Conservation (phyloP, 2,888 invertebrate genomes). For the Zeuzera pyrina region DNA sequence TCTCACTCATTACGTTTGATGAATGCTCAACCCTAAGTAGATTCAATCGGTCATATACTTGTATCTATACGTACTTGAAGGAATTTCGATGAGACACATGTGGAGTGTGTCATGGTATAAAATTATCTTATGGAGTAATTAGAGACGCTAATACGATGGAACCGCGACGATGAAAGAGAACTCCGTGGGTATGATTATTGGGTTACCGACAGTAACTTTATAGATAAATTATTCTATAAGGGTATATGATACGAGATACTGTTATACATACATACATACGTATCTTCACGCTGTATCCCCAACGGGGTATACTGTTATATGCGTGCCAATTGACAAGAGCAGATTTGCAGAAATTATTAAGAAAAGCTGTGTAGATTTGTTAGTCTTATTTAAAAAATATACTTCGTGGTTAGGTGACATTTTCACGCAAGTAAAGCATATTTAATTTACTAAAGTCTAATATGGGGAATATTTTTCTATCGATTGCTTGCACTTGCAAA, state of each 20-base stretch:
- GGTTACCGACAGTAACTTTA: slow-evolving; percentile 13
- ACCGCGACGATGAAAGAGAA: slow-evolving; percentile 14
- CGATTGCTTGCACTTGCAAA: too few relatives aligned
- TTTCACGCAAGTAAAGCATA: too few relatives aligned
- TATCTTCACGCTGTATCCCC: not conserved
- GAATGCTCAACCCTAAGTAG: slow-evolving; percentile 19
- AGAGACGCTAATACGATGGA: slow-evolving; percentile 1
- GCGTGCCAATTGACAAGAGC: not conserved
- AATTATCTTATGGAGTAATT: slow-evolving; percentile 15
- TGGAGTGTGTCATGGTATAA: slow-evolving; percentile 12
- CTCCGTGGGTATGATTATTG: slow-evolving; percentile 13
- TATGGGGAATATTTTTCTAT: too few relatives aligned
- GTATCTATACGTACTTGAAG: not conserved
- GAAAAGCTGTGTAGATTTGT: not conserved
- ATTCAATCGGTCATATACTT: not conserved
- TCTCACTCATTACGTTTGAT: slow-evolving; percentile 22
- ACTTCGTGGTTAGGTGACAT: too few relatives aligned
- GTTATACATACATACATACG: too few relatives aligned
- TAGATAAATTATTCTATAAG: too few relatives aligned
- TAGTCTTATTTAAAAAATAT: not conserved
- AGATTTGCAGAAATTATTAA: not conserved
- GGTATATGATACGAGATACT: too few relatives aligned
- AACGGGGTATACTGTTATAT: not conserved
- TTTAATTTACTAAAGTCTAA: too few relatives aligned
- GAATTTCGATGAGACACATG: slow-evolving; percentile 1